Evolutionary conservation across 2,113 vertebrate genomes (phyloP).

Genomic region (Esox niger): DNA sequence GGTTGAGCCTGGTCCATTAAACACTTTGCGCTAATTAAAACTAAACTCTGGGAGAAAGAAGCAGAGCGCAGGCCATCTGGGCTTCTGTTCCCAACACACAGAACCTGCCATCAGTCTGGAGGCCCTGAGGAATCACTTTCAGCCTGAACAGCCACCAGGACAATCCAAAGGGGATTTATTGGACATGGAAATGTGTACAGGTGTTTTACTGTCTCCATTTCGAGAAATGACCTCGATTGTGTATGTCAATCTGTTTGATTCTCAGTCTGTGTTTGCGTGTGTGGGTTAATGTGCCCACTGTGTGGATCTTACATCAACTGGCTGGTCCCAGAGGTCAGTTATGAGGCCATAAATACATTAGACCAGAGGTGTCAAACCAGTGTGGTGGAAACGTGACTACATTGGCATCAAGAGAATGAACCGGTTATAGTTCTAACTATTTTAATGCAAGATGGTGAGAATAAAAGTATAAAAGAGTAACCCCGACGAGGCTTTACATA

Average conservation of each 20-base stretch:
- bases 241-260: constrained; percentile 7
- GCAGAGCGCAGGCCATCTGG: constrained; percentile 41
- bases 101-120: constrained; percentile 13
- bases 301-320: constrained; percentile 41
- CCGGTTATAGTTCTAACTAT: too few species aligned
- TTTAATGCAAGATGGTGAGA: too few species aligned
- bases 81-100: constrained; percentile 28
- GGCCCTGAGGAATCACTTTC: constrained; percentile 19
- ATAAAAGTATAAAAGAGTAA: too few species aligned
- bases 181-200: constrained; percentile 56
- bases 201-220: constrained; percentile 51
- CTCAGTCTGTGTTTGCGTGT: background rate
- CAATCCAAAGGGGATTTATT: constrained; percentile 48
- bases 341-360: constrained; percentile 44
- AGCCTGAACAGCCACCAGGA: constrained; percentile 45
- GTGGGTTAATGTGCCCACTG: constrained; percentile 21
- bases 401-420: too few species aligned
- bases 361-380: too few species aligned
- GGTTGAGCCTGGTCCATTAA: constrained; percentile 4
- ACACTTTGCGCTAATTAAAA: constrained; percentile 44
- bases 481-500: too few species aligned
- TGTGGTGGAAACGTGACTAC: too few species aligned
- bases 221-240: background rate
- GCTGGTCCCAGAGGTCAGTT: constrained; percentile 45
- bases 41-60: constrained; percentile 25